These are phyloP conservation scores for Plagodis pulveraria DNA, from an alignment of 2,888 invertebrate species.

Conservation along the genomic window DNA sequence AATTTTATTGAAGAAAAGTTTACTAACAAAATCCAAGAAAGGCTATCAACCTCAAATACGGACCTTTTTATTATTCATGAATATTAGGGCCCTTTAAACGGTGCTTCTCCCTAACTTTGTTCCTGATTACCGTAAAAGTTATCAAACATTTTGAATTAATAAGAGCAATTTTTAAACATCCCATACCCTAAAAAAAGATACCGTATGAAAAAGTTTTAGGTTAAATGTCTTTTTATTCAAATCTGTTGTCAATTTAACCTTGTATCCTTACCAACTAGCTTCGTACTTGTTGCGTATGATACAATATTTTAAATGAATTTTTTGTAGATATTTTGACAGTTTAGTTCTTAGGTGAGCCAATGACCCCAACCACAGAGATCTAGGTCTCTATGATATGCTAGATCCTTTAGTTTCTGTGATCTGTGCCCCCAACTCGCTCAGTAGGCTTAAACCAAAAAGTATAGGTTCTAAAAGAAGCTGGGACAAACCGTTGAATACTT, in stretches of 20 bases:
- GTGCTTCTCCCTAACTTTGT: conserved; percentile 44
- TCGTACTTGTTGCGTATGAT: too few species aligned
- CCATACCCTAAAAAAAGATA: conserved; percentile 21
- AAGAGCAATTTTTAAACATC: conserved; percentile 36
- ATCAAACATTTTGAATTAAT: conserved; percentile 42
- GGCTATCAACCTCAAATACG: conserved; percentile 40
- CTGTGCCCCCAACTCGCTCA: too few species aligned
- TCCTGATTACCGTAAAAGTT: conserved; percentile 46
- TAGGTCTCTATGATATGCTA: too few species aligned
- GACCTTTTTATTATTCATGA: conserved; percentile 57
- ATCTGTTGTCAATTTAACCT: neutral
- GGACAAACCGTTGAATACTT: too few species aligned
- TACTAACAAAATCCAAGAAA: conserved; percentile 27
- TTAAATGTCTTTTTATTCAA: conserved; percentile 17
- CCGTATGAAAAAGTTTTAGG: conserved; percentile 28
- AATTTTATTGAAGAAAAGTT: conserved; percentile 1
- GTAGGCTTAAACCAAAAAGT: too few species aligned
- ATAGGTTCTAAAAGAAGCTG: too few species aligned
- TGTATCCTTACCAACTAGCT: neutral
- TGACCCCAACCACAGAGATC: too few species aligned
- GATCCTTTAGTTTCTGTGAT: too few species aligned
- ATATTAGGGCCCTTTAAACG: conserved; percentile 45
- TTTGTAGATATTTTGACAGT: too few species aligned
- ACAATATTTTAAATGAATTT: too few species aligned
- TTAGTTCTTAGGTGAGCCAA: too few species aligned